Conservation (phyloP, 2,797 vertebrate species). For the Macrochelys suwanniensis region DNA sequence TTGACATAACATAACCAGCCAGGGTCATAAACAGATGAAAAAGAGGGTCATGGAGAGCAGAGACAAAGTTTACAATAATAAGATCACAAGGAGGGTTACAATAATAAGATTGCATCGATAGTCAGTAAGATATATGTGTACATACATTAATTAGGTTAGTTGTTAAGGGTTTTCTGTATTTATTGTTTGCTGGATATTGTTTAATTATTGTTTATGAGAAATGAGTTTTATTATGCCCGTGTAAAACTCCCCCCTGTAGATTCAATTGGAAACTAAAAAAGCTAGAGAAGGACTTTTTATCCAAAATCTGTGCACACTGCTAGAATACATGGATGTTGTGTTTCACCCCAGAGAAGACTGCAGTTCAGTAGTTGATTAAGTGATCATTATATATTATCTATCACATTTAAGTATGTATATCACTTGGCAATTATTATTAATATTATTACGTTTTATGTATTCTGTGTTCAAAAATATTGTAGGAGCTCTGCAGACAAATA, state of each 20-base stretch:
- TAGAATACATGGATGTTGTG: neutral
- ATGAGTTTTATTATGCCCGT: neutral
- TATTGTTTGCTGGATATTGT: neutral
- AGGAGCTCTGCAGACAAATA: neutral
- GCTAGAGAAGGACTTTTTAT: neutral
- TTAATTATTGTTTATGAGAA: constrained; percentile 18
- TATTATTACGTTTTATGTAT: neutral
- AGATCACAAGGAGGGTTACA: neutral
- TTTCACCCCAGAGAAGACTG: neutral
- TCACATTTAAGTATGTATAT: neutral
- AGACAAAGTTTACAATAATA: neutral
- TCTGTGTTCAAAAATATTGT: neutral
- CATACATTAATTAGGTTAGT: neutral
- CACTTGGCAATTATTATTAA: neutral
- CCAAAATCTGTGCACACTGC: neutral
- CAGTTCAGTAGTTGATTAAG: neutral
- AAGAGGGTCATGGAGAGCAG: neutral
- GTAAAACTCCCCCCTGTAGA: neutral
- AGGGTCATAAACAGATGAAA: neutral
- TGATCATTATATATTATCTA: neutral
- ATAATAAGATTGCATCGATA: neutral
- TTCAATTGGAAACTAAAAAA: constrained; percentile 3
- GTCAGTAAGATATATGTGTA: neutral
- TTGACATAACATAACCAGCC: neutral
- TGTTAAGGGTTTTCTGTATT: neutral